Conservation (phyloP, 2,888 invertebrate genomes). For the Blomia tropicalis region DNA sequence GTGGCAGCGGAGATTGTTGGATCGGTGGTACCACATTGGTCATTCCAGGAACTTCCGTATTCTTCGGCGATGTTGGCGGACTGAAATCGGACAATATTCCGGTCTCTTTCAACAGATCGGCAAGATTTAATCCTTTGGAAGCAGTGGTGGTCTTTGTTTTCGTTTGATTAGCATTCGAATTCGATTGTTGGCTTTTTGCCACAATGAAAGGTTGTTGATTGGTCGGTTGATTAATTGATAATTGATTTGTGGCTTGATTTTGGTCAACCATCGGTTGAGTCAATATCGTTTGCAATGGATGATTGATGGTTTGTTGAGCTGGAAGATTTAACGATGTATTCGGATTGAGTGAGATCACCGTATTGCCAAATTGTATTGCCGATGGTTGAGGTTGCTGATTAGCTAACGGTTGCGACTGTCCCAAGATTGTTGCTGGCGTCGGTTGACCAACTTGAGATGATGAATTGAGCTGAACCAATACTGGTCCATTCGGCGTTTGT, state of each 20-base stretch:
- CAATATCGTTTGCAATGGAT: conserved; percentile 23
- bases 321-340: conserved; percentile 6
- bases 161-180: too few species aligned
- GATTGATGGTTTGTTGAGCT: background rate
- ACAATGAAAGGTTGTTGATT: conserved; percentile 26
- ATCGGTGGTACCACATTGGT: background rate
- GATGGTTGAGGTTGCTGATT: conserved; percentile 44
- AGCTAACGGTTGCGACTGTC: conserved; percentile 45
- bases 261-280: conserved; percentile 13
- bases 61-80: conserved; percentile 25
- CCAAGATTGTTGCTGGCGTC: conserved; percentile 2
- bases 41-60: background rate
- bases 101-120: conserved; percentile 31
- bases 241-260: conserved; percentile 10
- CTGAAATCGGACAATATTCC: conserved; percentile 30
- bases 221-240: conserved; percentile 20
- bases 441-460: too few species aligned
- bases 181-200: conserved; percentile 18
- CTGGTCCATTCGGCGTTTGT: conserved; percentile 40
- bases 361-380: conserved; percentile 22
- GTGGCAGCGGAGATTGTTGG: background rate
- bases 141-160: conserved; percentile 16
- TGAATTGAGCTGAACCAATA: conserved; percentile 35
- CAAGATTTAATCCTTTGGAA: conserved; percentile 30
- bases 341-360: conserved; percentile 18